A percentile compares a stretch with the other conserved stretches of the same genome.
Evolutionary conservation across 2,797 vertebrate genomes (phyloP).

Genomic region (Pangasius krempfi): DNA sequence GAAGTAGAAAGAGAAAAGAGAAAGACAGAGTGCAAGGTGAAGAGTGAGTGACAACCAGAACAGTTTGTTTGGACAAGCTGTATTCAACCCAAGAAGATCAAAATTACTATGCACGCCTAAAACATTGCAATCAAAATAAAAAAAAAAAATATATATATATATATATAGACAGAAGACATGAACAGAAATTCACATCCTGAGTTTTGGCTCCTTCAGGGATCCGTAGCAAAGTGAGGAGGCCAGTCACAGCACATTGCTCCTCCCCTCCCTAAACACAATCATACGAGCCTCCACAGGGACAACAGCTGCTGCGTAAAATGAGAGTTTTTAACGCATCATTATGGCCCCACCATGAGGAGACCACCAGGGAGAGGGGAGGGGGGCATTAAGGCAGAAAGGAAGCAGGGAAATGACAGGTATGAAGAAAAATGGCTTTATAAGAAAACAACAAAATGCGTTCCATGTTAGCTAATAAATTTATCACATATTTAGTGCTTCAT

Average conservation of each 20-base stretch:
- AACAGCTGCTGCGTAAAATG: constrained; percentile 56
- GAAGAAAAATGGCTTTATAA: constrained; percentile 12
- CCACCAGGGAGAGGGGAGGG: constrained; percentile 42
- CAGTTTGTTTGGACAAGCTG: constrained; percentile 9
- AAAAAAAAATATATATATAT: no score
- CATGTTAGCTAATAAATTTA: constrained; percentile 13
- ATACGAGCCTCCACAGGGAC: constrained; percentile 49
- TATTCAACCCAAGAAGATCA: neutral
- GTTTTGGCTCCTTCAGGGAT: constrained; percentile 21
- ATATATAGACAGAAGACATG: neutral
- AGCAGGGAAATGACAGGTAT: constrained; percentile 32
- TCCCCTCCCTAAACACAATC: constrained; percentile 31
- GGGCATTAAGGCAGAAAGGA: neutral
- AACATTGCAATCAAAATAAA: neutral
- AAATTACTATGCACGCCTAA: constrained; percentile 5
- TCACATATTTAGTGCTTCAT: constrained; percentile 4
- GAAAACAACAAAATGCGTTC: constrained; percentile 1
- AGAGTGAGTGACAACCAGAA: constrained; percentile 3
- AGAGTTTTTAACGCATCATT: constrained; percentile 67
- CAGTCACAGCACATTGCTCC: constrained; percentile 52
- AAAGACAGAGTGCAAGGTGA: neutral
- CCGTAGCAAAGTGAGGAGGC: constrained; percentile 28
- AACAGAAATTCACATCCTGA: neutral
- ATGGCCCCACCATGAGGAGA: constrained; percentile 49
- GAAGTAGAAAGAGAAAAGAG: neutral